Base-by-base conservation (phyloP, 2,888 invertebrate species). In the Diogma glabrata region DNA sequence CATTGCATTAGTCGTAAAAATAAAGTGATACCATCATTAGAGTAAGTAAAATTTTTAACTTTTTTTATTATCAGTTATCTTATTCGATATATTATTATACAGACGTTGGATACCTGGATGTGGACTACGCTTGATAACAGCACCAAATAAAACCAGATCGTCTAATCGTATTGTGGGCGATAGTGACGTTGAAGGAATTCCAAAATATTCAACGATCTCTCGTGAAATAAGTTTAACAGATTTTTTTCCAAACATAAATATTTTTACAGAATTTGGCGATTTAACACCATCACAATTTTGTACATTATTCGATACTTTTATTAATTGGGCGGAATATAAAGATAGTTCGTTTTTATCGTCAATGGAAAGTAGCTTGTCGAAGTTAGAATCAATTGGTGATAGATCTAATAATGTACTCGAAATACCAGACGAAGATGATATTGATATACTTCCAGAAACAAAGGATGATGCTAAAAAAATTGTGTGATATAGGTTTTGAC, bases 101-200 rank as follows among this genome's bases (percentile, higher is more conserved):
- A 81, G 80, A 58, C 80, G 79, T 64, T 83, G 82, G 79, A 74
- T 85, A 54, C 86, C 87, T 1, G 81, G 79, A 2, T 84, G 83
- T 65, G 87, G 87, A 1, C 72, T 78, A 3, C 74, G 75, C 63
- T 66, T 84, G 2, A 82, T 84, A 49, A 57, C 65, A 24, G 66
- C 66, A 53, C 52, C 55, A 4, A 43, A 48, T 24, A 4, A 53
- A 16, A 14, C 56, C 0, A 50, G 57, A 26, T 14, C 28, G 0
- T 30, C 51, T 1, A n/a, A n/a, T n/a, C n/a, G n/a, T n/a, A n/a
- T n/a, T n/a, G n/a, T n/a, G n/a, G n/a, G n/a, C n/a, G n/a, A n/a
- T n/a, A n/a, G n/a, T n/a, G n/a, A n/a, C n/a, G 57, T 55, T 1
- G 24, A 63, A 0, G 59, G 59, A 14, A 24, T 66, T 49, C 68